phyloP scores from a whole-genome alignment of 2,797 vertebrate genomes.

The Ptychobarbus kaznakovi region DNA sequence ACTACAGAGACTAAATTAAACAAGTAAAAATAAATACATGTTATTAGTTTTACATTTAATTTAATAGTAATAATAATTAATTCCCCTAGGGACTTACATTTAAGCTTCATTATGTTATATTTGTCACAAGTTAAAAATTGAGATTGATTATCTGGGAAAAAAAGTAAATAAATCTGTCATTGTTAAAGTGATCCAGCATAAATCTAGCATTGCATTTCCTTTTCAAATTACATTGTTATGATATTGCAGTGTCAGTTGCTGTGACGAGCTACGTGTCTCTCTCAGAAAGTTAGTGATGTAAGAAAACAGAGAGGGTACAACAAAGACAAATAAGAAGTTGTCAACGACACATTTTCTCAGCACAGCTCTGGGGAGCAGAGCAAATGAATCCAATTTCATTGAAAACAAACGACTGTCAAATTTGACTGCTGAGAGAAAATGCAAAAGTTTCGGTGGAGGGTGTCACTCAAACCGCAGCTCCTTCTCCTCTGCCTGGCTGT shows the following conservation, averaged over 20 bases:
- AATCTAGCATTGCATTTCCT: constrained; percentile 65
- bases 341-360: constrained; percentile 56
- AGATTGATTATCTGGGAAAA: constrained; percentile 72
- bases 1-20: not conserved
- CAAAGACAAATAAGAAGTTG: constrained; percentile 58
- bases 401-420: constrained; percentile 58
- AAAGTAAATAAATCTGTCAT: constrained; percentile 73
- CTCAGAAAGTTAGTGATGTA: constrained; percentile 62
- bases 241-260: constrained; percentile 75
- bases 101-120: constrained; percentile 76
- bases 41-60: not conserved
- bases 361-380: constrained; percentile 49
- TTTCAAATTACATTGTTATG: constrained; percentile 72
- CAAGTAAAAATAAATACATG: not conserved
- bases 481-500: constrained; percentile 59
- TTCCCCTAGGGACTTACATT: constrained; percentile 45
- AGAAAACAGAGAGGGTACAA: constrained; percentile 40
- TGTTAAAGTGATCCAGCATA: constrained; percentile 71
- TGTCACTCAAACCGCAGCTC: constrained; percentile 56
- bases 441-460: constrained; percentile 53
- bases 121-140: constrained; percentile 72
- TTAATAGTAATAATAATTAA: not conserved
- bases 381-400: constrained; percentile 61
- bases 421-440: constrained; percentile 52
- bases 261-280: constrained; percentile 66